Percentiles rank a stretch among this genome's conserved stretches.
Conservation (phyloP, 1,140 invertebrate species). For the Drosophila willistoni region DNA sequence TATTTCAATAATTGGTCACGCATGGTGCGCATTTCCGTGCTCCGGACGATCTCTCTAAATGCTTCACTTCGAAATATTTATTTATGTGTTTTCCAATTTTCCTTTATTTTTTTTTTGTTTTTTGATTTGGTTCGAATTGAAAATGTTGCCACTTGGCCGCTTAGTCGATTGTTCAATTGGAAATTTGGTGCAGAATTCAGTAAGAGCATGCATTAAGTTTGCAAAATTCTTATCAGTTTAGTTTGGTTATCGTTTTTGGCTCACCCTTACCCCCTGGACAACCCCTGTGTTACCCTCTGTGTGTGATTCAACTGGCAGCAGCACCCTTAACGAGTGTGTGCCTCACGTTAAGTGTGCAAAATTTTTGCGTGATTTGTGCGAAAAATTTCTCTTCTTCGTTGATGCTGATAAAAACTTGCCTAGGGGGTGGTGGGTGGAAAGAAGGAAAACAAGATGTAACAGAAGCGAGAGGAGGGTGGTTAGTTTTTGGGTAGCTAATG, state of each 20-base stretch:
- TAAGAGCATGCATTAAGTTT: slow-evolving; percentile 65
- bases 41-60: slow-evolving; percentile 60
- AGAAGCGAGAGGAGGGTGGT: slow-evolving; percentile 31
- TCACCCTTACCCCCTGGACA: slow-evolving; percentile 43
- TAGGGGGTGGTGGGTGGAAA: neutral
- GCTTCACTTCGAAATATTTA: slow-evolving; percentile 46
- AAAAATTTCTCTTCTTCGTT: slow-evolving; percentile 58
- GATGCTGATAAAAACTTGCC: slow-evolving; percentile 57
- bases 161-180: slow-evolving; percentile 24
- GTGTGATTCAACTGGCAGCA: no score
- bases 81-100: slow-evolving; percentile 76
- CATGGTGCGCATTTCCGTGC: slow-evolving; percentile 79
- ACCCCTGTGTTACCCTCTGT: neutral
- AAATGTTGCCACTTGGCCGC: slow-evolving; percentile 70
- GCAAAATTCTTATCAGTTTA: slow-evolving; percentile 73
- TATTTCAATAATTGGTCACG: slow-evolving; percentile 81
- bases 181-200: slow-evolving; percentile 68
- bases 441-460: slow-evolving; percentile 21
- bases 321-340: slow-evolving; percentile 44
- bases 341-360: slow-evolving; percentile 77
- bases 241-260: slow-evolving; percentile 10
- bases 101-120: neutral
- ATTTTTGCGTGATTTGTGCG: slow-evolving; percentile 79
- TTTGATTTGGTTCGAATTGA: slow-evolving; percentile 47
- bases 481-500: slow-evolving; percentile 50